phyloP scores from a whole-genome alignment of 1,140 invertebrate genomes.

The Eubasilissa regina region DNA sequence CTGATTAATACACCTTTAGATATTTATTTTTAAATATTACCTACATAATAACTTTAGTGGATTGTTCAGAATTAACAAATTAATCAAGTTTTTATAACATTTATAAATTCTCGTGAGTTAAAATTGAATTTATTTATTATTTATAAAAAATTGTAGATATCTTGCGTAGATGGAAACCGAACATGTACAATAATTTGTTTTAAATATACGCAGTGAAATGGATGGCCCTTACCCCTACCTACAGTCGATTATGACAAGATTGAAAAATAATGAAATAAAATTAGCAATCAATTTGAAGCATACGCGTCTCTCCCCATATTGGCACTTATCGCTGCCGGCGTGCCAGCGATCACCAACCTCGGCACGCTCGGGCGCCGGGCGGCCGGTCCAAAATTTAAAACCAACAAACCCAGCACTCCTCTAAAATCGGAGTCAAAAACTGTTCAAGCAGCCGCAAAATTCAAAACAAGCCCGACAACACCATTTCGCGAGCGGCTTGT shows the following conservation, averaged over 20 bases:
- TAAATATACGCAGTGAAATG: no score
- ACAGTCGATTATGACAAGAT: no score
- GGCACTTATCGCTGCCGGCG: slow-evolving; percentile 26
- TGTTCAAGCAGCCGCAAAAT: slow-evolving; percentile 56
- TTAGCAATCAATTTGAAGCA: slow-evolving; percentile 43
- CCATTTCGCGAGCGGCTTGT: slow-evolving; percentile 51
- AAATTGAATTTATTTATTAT: no score
- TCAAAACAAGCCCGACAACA: slow-evolving; percentile 54
- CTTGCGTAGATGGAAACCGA: no score
- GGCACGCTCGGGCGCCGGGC: slow-evolving; percentile 22
- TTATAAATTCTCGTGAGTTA: no score
- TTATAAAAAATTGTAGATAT: no score
- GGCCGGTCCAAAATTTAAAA: slow-evolving; percentile 43
- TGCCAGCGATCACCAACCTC: slow-evolving; percentile 37
- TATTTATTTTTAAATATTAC: no score
- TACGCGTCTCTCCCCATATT: slow-evolving; percentile 21
- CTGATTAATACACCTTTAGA: no score
- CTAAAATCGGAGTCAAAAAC: slow-evolving; percentile 52
- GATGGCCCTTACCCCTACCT: neutral
- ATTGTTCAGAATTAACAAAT: no score
- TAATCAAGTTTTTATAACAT: no score
- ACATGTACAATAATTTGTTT: no score
- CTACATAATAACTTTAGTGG: no score
- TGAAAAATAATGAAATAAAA: slow-evolving; percentile 40
- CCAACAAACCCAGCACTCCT: slow-evolving; percentile 43